Evolutionary conservation across 23 tunicate genomes (phyloP), one percentile per base, ranked within the genome.

Genomic region (Diplosoma virens): DNA sequence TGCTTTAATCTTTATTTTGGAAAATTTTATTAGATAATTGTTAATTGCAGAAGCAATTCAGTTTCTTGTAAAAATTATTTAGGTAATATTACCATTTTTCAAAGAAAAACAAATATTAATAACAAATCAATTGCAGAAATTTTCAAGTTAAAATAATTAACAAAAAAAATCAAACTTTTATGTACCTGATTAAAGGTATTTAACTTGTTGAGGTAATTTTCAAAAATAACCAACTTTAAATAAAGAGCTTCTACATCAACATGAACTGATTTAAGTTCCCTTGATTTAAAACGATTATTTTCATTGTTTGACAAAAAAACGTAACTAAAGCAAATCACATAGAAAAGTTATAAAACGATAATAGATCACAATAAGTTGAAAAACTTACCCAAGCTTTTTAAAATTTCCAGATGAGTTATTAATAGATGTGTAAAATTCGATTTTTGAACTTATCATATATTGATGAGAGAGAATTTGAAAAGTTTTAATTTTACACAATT

Each of bases 181-280:
- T 41, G 2, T 18, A 89, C 88, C 83, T 89, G 96, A 29, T 89
- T 83, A 71, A 77, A 89, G 18, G 72, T 25, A 34, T 89, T 89
- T 25, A 83, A 83, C 65, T 89, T 89, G 81, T 89, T 89, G 32
- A 67, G 48, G 59, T 89, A 85, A 37, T 83, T 89, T 79, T 83
- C 83, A 65, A 83, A 89, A 31, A 89, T 30, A 9, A 89, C 71
- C 1, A 89, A 54, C 30, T 74, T 69, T 0, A 89, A 17, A 54
- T 33, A 79, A 1, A 26, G 69, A 0, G 89, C 96, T 67, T 89
- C 89, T 35, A 85, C 82, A 73, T 89, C 88, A 34, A 89, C 85
- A 71, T 89, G 96, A 25, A 89, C 96, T 27, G 96, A 89, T 36
- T 89, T 89, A 29, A 89, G 47, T 61, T 89, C 96, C 21, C 96